Evolutionary conservation across 2,113 vertebrate species (phyloP).

Genomic region (Zapornia atra): DNA sequence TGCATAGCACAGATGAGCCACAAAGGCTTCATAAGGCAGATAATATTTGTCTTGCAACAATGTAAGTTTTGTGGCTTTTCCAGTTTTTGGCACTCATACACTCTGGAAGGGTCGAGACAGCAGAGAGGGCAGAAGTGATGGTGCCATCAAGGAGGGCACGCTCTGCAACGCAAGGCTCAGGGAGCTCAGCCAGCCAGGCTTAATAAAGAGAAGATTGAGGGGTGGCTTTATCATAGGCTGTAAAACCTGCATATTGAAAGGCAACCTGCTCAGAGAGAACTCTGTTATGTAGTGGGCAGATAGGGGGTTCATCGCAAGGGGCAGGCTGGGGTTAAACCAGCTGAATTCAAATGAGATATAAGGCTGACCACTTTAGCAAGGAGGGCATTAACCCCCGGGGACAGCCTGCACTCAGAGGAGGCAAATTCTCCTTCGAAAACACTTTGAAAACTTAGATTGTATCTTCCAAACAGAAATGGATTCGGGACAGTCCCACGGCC

Average conservation of each 20-base stretch:
- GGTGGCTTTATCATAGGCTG: neutral
- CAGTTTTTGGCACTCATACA: neutral
- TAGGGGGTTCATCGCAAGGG: neutral
- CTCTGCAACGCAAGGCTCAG: neutral
- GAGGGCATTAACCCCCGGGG: neutral
- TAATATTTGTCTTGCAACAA: neutral
- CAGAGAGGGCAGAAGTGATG: neutral
- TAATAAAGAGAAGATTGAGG: neutral
- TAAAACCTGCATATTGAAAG: neutral
- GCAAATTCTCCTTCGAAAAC: neutral
- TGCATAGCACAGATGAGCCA: neutral
- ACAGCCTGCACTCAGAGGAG: neutral
- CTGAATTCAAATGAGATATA: neutral
- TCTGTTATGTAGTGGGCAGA: neutral
- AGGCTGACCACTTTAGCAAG: neutral
- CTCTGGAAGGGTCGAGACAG: neutral
- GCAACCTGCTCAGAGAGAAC: neutral
- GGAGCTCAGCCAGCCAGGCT: neutral
- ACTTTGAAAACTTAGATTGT: neutral
- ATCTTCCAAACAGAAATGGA: neutral
- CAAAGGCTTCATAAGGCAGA: neutral
- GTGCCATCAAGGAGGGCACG: rapidly evolving
- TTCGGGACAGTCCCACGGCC: neutral
- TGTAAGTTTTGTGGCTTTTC: neutral
- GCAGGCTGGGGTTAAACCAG: neutral